Percentiles rank a stretch among this genome's conserved stretches.
These are phyloP conservation scores for Columba livia DNA, from an alignment of 2,113 vertebrate species.

Conservation along the genomic window DNA sequence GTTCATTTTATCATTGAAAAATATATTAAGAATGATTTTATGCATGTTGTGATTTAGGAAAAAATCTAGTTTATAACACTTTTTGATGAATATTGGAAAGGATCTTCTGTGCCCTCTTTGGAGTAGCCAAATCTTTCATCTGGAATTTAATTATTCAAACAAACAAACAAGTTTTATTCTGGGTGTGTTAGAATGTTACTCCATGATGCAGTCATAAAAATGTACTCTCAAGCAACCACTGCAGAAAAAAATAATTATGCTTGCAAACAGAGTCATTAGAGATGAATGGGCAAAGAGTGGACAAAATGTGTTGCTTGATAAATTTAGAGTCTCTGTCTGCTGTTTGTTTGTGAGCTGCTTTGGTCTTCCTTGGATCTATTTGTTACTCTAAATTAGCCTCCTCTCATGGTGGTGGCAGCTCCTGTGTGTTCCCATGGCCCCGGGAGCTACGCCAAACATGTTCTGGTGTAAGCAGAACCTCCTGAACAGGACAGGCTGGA, in stretches of 20 bases:
- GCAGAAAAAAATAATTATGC: conserved; percentile 31
- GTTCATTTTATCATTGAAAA: neutral
- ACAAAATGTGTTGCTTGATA: conserved; percentile 26
- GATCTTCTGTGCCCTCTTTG: neutral
- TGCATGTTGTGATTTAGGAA: neutral
- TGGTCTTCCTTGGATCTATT: conserved; percentile 11
- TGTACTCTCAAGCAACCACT: neutral
- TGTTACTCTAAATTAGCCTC: conserved; percentile 11
- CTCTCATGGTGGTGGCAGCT: conserved; percentile 1
- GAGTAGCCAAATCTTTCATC: neutral
- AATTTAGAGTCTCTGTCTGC: conserved; percentile 20
- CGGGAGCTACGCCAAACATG: neutral
- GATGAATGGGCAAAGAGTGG: conserved; percentile 25
- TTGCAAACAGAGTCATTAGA: neutral
- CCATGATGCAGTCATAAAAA: neutral
- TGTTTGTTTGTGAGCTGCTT: neutral
- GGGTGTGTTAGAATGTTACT: neutral
- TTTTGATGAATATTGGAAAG: neutral
- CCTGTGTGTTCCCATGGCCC: neutral
- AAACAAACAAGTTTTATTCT: neutral
- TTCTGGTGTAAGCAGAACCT: neutral
- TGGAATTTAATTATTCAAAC: neutral
- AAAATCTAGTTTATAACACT: neutral
- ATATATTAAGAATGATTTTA: neutral
- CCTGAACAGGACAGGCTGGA: neutral